Percentiles rank a stretch among this genome's conserved stretches.
Conservation (phyloP, 2,797 vertebrate species). For the Gadopsis bispinosus region DNA sequence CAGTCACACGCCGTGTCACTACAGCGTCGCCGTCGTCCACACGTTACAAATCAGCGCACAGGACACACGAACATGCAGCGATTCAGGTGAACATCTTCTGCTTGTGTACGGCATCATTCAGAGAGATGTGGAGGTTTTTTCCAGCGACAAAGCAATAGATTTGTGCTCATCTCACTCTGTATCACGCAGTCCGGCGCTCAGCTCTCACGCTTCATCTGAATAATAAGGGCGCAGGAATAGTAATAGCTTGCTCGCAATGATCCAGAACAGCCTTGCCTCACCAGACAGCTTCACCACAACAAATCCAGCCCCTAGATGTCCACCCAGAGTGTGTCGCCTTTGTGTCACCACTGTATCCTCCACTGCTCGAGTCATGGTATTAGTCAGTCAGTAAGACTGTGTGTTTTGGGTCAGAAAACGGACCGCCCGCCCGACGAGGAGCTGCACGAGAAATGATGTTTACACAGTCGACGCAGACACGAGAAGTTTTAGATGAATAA, state of each 20-base stretch:
- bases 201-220: background rate
- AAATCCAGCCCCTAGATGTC: constrained; percentile 12
- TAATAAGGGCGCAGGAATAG: background rate
- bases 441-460: constrained; percentile 59
- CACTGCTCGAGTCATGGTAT: constrained; percentile 11
- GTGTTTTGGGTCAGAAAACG: constrained; percentile 48
- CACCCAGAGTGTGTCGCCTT: background rate
- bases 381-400: constrained; percentile 37
- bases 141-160: background rate
- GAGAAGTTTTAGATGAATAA: constrained; percentile 78
- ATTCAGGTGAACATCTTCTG: background rate
- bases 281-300: background rate
- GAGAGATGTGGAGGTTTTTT: constrained; percentile 1
- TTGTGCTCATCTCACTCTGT: background rate
- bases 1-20: no score
- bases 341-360: background rate
- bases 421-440: constrained; percentile 1
- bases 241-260: background rate
- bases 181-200: background rate
- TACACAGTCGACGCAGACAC: constrained; percentile 61
- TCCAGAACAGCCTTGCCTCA: constrained; percentile 14
- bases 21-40: background rate
- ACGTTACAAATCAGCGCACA: background rate
- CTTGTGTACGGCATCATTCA: background rate
- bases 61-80: background rate